phyloP scores from a whole-genome alignment of 2,113 vertebrate species.

The Philantomba maxwellii region DNA sequence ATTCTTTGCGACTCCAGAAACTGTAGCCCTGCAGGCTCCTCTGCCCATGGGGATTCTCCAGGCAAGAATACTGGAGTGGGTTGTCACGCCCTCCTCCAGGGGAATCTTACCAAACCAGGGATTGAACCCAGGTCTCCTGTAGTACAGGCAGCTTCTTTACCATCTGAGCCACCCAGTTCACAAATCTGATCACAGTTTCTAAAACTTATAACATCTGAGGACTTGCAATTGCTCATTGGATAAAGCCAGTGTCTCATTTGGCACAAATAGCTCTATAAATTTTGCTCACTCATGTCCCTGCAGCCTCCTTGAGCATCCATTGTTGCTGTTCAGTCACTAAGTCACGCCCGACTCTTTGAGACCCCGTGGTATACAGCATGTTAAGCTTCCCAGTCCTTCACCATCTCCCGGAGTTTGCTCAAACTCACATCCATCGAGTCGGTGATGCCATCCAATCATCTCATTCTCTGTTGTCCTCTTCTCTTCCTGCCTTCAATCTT shows the following conservation, averaged over 20 bases:
- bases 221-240: not conserved
- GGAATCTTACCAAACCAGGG: not conserved
- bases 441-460: not conserved
- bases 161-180: not conserved
- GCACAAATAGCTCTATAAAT: not conserved
- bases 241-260: not conserved
- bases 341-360: accelerated
- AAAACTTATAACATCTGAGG: not conserved
- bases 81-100: not conserved
- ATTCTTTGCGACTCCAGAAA: not conserved
- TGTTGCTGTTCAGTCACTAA: not conserved
- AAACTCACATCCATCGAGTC: accelerated
- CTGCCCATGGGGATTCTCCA: not conserved
- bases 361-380: not conserved
- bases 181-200: not conserved
- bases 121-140: not conserved
- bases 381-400: not conserved
- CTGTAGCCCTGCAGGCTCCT: not conserved
- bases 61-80: not conserved
- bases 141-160: not conserved
- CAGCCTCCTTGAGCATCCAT: not conserved
- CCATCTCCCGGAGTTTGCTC: not conserved
- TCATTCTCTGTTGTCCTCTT: not conserved
- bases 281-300: not conserved
- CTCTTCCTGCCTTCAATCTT: not conserved